Percentiles rank a stretch among this genome's conserved stretches.
phyloP scores from a whole-genome alignment of 2,113 vertebrate species.

The Serinus canaria region DNA sequence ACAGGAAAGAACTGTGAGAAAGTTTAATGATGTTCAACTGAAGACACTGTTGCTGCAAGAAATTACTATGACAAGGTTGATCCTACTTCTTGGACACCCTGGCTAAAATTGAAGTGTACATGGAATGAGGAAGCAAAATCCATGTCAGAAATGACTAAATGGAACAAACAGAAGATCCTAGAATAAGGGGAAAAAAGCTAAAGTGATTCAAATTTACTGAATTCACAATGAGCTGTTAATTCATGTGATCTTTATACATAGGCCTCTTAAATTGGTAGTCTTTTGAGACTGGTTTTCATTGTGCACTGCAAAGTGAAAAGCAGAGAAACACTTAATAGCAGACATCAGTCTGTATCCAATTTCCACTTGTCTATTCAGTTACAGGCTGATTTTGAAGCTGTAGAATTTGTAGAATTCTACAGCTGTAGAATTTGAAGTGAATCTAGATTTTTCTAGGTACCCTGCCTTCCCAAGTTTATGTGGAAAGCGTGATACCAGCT shows the following conservation, averaged over 20 bases:
- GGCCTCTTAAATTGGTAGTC: neutral
- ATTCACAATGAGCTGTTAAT: neutral
- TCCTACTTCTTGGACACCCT: neutral
- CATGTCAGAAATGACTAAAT: neutral
- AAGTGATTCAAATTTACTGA: neutral
- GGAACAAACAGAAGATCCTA: neutral
- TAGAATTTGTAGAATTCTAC: neutral
- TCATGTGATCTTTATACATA: neutral
- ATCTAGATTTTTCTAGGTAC: neutral
- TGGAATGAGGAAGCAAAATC: neutral
- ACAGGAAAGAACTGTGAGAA: neutral
- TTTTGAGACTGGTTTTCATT: neutral
- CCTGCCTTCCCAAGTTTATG: neutral
- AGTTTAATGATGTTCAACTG: neutral
- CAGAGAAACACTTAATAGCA: neutral
- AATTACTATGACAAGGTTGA: neutral
- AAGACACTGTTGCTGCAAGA: neutral
- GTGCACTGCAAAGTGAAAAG: neutral
- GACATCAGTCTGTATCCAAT: neutral
- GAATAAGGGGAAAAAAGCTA: neutral
- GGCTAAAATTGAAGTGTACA: neutral
- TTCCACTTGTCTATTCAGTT: neutral
- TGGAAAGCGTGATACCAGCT: neutral
- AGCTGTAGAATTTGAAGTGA: neutral
- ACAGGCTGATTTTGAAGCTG: neutral